Base-by-base conservation (phyloP, 2,888 invertebrate species). In the Machimus atricapillus region DNA sequence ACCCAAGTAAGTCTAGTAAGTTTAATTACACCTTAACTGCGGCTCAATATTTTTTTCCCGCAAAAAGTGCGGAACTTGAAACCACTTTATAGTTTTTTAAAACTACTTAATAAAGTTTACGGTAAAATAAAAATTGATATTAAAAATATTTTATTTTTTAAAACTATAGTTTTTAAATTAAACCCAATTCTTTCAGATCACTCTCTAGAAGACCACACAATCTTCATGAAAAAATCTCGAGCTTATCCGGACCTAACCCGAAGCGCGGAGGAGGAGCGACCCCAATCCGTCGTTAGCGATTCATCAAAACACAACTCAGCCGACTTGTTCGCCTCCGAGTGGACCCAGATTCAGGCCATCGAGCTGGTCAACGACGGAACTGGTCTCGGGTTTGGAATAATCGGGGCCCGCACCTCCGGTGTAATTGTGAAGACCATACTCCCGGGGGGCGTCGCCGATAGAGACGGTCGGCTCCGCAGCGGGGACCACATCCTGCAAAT, bases 401-500 rank as follows among this genome's bases (percentile, higher is more conserved):
- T 99, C 91, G 99, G 99, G 34, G 97, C 97, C 81, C 95, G 98
- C 90, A 98, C 98, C 89, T 98, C 99, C 89, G 99, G 99, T 7
- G 99, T 99, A n/a, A 99, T 99, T 89, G 99, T 99, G 16, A 99
- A 99, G 93, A 99, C 99, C 19, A 99, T 99, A 90, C 94, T 99
- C 88, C 98, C 98, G 0, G 99, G 98, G 7, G 99, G 99, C 86
- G 98, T 99, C 3, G 99, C 99, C 9, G 99, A 99, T 93, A 95
- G 98, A 90, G 99, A 99, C 93, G 98, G 98, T n/a, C 95, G 98
- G 82, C 94, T 99, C 82, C 97, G 97, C 91, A 98, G 98, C 91
- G 99, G 99, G 7, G 99, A 99, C 93, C 99, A 99, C 93, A 98
- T 99, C 90, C 94, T 99, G 88, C 99, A 99, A 94, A 97, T 97